Percentiles rank a stretch among this genome's conserved stretches.
These are phyloP conservation scores for Tetramorium parvispinum DNA, from an alignment of 1,140 invertebrate genomes.

Conservation along the genomic window DNA sequence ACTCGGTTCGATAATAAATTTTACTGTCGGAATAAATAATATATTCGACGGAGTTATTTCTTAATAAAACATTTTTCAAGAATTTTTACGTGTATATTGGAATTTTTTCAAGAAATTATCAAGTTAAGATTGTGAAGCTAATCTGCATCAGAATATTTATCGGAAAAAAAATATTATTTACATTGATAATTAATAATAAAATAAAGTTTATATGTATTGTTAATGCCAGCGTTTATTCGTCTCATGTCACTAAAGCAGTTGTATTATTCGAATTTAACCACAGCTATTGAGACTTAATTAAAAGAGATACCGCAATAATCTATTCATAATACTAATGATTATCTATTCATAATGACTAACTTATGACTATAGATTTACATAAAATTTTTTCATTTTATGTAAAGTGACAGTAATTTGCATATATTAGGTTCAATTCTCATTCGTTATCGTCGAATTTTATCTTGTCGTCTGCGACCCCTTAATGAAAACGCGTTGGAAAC, in stretches of 20 bases:
- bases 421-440: background rate
- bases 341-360: background rate
- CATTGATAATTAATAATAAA: background rate
- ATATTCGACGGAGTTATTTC: background rate
- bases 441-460: background rate
- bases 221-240: background rate
- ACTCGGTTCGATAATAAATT: background rate
- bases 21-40: conserved; percentile 16
- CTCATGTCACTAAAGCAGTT: background rate
- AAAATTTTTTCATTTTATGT: background rate
- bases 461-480: background rate
- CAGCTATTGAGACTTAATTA: background rate
- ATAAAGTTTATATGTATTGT: background rate
- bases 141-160: background rate
- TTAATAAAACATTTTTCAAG: background rate
- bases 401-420: background rate
- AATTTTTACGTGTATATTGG: background rate
- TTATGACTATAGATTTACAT: background rate
- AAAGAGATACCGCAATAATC: background rate
- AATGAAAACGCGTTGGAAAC: background rate
- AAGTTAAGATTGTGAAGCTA: background rate
- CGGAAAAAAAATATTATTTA: background rate
- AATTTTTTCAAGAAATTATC: background rate
- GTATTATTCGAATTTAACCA: background rate
- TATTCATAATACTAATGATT: background rate